These are phyloP conservation scores for Trematomus loennbergii DNA, from an alignment of 2,113 vertebrate species.

Conservation along the genomic window DNA sequence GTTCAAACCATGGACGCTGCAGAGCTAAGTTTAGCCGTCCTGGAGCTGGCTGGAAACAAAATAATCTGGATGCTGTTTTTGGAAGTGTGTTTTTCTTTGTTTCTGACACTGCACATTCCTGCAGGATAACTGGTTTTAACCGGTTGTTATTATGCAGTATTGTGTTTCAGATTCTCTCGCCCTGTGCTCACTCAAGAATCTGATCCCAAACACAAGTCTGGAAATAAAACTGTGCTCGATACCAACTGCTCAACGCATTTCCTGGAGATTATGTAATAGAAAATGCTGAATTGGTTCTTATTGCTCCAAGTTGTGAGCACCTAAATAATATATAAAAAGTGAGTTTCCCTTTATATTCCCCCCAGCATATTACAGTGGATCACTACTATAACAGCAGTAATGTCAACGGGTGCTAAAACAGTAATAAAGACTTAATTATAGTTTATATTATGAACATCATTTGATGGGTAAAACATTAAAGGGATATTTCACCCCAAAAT, in stretches of 20 bases:
- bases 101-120: constrained; percentile 79
- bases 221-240: constrained; percentile 17
- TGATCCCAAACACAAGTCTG: constrained; percentile 35
- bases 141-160: constrained; percentile 67
- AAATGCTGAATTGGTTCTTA: neutral
- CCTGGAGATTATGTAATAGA: constrained; percentile 18
- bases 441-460: too few relatives aligned
- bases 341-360: neutral
- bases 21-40: constrained; percentile 64
- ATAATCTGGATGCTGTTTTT: constrained; percentile 66
- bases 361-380: neutral
- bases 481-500: too few relatives aligned
- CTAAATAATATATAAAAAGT: neutral
- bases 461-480: too few relatives aligned
- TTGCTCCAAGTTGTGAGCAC: neutral
- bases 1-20: constrained; percentile 27
- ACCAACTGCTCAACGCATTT: constrained; percentile 12
- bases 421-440: too few relatives aligned
- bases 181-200: constrained; percentile 39
- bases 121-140: constrained; percentile 75
- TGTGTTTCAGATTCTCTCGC: constrained; percentile 69
- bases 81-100: constrained; percentile 64
- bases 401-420: too few relatives aligned
- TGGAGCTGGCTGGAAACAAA: constrained; percentile 60
- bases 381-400: too few relatives aligned